Percentiles rank a stretch among this genome's conserved stretches.
These are phyloP conservation scores for Spinus olivaceus DNA, from an alignment of 2,797 vertebrate species.

Conservation along the genomic window DNA sequence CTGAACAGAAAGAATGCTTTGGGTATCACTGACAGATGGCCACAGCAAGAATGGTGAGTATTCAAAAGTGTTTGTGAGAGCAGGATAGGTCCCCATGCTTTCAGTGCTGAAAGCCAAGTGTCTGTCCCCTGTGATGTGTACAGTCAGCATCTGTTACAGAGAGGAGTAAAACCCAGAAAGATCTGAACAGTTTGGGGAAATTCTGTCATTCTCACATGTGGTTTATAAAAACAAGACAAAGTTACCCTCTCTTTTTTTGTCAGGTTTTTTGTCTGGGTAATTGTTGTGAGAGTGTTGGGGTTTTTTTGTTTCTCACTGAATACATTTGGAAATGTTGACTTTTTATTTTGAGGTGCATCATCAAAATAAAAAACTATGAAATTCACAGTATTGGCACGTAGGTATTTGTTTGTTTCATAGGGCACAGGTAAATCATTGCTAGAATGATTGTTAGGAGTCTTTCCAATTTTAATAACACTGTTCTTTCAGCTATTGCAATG, in stretches of 20 bases:
- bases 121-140: background rate
- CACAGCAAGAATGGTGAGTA: background rate
- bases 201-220: background rate
- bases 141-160: background rate
- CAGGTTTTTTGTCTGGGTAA: background rate
- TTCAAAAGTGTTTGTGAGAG: background rate
- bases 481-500: background rate
- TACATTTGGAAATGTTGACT: background rate
- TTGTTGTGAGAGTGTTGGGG: background rate
- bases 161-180: background rate
- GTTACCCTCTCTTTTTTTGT: background rate
- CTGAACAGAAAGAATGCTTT: background rate
- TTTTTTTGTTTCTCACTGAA: background rate
- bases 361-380: background rate
- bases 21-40: background rate
- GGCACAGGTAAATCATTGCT: background rate
- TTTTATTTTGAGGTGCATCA: background rate
- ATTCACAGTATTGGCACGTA: background rate
- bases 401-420: background rate
- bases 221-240: background rate
- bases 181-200: background rate
- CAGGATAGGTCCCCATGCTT: background rate
- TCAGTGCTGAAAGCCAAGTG: background rate
- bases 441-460: background rate
- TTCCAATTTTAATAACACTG: background rate